Evolutionary conservation across 2,113 vertebrate species (phyloP).

Genomic region (Halcyon senegalensis): DNA sequence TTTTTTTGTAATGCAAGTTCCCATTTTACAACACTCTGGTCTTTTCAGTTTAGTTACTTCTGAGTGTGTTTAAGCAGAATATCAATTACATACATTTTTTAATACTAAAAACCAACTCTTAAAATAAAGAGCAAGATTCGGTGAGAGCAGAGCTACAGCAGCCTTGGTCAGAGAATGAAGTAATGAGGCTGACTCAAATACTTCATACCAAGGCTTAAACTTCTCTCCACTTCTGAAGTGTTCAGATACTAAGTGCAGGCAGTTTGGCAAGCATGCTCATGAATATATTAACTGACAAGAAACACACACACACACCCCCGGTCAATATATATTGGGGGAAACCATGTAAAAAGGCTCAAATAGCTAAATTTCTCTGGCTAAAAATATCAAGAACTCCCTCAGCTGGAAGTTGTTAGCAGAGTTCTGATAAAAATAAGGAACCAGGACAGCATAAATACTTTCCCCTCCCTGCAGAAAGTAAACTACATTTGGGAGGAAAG

Average conservation of each 20-base stretch:
- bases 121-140: not conserved
- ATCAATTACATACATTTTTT: not conserved
- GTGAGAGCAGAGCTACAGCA: not conserved
- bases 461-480: slow-evolving; percentile 46
- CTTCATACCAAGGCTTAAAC: not conserved
- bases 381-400: slow-evolving; percentile 64
- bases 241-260: not conserved
- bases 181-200: not conserved
- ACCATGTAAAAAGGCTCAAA: slow-evolving; percentile 33
- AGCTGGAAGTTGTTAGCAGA: slow-evolving; percentile 55
- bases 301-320: not conserved
- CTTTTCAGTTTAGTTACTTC: not conserved
- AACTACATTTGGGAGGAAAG: slow-evolving; percentile 36
- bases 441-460: slow-evolving; percentile 34
- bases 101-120: not conserved
- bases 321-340: not conserved
- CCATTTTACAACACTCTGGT: not conserved
- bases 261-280: not conserved
- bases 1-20: not conserved
- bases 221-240: not conserved
- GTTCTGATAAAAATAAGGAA: slow-evolving; percentile 54
- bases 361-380: slow-evolving; percentile 30
- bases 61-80: not conserved
- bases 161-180: not conserved
- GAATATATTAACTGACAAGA: slow-evolving; percentile 20